Conservation (phyloP, 2,113 vertebrate genomes). For the Anguilla rostrata region DNA sequence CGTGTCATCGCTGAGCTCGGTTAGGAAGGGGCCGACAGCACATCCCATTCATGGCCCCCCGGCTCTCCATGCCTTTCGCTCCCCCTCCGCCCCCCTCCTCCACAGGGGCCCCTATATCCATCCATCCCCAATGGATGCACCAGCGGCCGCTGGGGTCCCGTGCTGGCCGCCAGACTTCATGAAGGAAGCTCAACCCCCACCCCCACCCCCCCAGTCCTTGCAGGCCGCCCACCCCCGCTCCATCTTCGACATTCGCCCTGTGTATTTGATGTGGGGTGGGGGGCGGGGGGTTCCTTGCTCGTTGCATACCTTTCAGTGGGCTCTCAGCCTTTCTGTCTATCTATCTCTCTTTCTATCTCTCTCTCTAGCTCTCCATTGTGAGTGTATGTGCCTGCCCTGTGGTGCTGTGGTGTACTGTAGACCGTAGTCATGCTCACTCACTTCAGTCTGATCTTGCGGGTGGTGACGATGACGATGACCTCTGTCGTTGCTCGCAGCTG, state of each 20-base stretch:
- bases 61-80: neutral
- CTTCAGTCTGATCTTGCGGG: neutral
- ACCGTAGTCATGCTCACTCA: too few relatives aligned
- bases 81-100: slow-evolving; percentile 2
- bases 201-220: slow-evolving; percentile 22
- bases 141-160: neutral
- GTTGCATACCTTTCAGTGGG: slow-evolving; percentile 2
- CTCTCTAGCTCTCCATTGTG: neutral
- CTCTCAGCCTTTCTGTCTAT: neutral
- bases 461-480: slow-evolving; percentile 13
- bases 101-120: neutral
- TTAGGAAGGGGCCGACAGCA: neutral
- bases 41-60: slow-evolving; percentile 17
- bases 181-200: neutral
- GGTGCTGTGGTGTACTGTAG: neutral
- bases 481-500: slow-evolving; percentile 17
- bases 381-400: slow-evolving; percentile 7
- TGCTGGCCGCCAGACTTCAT: neutral
- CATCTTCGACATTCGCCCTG: slow-evolving; percentile 35
- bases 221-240: slow-evolving; percentile 39
- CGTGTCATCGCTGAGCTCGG: slow-evolving; percentile 10
- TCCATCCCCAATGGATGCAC: slow-evolving; percentile 18
- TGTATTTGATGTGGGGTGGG: slow-evolving; percentile 11
- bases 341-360: neutral
- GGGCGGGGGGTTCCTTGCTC: neutral